Conservation (phyloP, 1,140 invertebrate genomes). For the Ptiloglossa arizonensis region DNA sequence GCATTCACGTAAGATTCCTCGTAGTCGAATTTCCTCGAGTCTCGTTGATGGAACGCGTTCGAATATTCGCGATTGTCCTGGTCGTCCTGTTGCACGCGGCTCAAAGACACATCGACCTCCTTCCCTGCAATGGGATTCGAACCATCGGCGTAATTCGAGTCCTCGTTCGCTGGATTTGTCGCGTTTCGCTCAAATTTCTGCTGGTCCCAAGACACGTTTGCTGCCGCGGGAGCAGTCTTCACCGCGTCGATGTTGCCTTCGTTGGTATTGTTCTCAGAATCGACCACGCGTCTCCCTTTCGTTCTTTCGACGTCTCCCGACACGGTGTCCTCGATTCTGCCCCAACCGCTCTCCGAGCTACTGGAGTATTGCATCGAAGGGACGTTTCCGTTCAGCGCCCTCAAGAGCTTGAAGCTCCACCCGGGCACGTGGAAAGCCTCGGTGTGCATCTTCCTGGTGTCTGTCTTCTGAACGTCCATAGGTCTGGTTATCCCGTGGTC, state of each 20-base stretch:
- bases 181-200: not conserved
- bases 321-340: not conserved
- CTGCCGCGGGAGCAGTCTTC: too few species aligned
- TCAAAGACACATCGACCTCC: constrained; percentile 22
- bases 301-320: not conserved
- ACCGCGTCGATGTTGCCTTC: not conserved
- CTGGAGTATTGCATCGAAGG: not conserved
- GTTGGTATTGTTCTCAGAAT: not conserved
- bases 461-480: not conserved
- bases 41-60: not conserved
- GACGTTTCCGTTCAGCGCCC: not conserved
- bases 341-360: not conserved
- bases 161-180: not conserved
- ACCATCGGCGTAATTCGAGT: not conserved
- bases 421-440: not conserved
- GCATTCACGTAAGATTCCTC: not conserved
- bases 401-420: too few species aligned
- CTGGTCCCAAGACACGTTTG: not conserved
- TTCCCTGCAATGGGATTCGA: constrained; percentile 9
- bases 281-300: not conserved
- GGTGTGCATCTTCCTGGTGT: constrained; percentile 32
- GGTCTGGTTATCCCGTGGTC: not conserved
- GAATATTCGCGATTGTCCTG: not conserved
- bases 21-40: not conserved
- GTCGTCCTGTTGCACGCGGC: not conserved